Evolutionary conservation across 2,888 invertebrate genomes (phyloP), one percentile per base, ranked within the genome.

Genomic region (Pyrrhosoma nymphula): DNA sequence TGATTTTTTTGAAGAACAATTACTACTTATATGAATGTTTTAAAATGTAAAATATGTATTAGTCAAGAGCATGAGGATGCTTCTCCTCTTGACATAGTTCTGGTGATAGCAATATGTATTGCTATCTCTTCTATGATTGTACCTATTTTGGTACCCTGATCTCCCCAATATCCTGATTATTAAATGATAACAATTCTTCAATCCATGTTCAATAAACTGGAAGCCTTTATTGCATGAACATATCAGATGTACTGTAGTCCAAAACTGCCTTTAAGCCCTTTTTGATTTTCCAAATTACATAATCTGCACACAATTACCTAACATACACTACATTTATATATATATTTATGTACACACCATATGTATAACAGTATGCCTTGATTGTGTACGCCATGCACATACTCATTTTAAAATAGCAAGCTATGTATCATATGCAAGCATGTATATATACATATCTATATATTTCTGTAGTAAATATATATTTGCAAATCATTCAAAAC

Each of bases 381-480:
- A 10, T 26, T 69, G 69, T 69, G 69, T 69, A 69, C 69, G 26
- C 26, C 69, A 26, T 69, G 69, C 69, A 69, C 69, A 69, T n/a
- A 69, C 26, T 26, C 2, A 69, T n/a, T 69, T 69, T 69, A 69
- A 69, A 26, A 69, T 69, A 26, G 69, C 12, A n/a, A 69, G 69
- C 12, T 69, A 69, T 69, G 69, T 69, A 69, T 69, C 0, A 69
- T 69, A 69, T 69, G 26, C 69, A 69, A 10, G 20, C 26, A n/a
- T n/a, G 69, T 69, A 69, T 69, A 69, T 69, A n/a, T 69, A n/a
- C 69, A 69, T 69, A 26, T 69, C 23, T 26, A 69, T 69, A 69
- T 69, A 69, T 69, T 69, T 69, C 69, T 69, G 69, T 69, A 69
- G 69, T 69, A 26, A 69, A 69, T 69, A n/a, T 69, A 69, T 69